Percentiles rank a stretch among this genome's conserved stretches.
These are phyloP conservation scores for Temnothorax unifasciatus DNA, from an alignment of 2,888 invertebrate genomes.

Conservation along the genomic window DNA sequence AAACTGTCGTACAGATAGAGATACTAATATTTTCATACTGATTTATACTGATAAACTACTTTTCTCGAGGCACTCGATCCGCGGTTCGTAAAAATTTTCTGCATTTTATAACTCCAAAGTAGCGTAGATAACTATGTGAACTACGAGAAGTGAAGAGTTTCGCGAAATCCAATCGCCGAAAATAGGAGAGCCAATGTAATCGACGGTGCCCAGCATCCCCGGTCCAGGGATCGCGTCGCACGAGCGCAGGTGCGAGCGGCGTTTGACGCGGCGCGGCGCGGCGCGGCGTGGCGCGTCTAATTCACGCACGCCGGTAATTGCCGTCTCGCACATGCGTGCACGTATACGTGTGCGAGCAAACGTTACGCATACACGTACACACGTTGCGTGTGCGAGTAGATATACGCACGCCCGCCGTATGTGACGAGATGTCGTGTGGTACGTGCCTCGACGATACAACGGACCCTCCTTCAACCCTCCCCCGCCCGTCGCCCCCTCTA, in stretches of 20 bases:
- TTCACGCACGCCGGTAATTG: conserved; percentile 59
- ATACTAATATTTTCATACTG: neutral
- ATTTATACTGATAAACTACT: neutral
- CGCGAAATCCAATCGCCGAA: conserved; percentile 22
- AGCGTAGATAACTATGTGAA: neutral
- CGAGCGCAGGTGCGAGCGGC: conserved; percentile 42
- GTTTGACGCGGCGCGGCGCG: conserved; percentile 38
- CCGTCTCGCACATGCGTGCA: conserved; percentile 30
- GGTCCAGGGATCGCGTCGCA: conserved; percentile 55
- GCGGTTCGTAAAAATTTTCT: neutral
- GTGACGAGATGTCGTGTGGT: conserved; percentile 45
- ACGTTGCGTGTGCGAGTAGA: neutral
- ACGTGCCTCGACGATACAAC: conserved; percentile 64
- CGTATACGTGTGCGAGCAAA: neutral
- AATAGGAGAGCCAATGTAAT: conserved; percentile 26
- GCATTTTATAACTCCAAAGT: neutral
- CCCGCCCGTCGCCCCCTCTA: conserved; percentile 61
- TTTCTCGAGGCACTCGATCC: neutral
- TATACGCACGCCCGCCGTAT: conserved; percentile 16
- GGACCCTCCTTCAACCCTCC: conserved; percentile 59
- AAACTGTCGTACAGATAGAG: neutral
- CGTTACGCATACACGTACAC: neutral
- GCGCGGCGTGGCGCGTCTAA: conserved; percentile 34
- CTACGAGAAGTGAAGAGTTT: neutral
- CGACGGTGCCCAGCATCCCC: conserved; percentile 9